Percentiles rank a stretch among this genome's conserved stretches.
Evolutionary conservation across 1,140 invertebrate genomes (phyloP).

Genomic region (Ips typographus): DNA sequence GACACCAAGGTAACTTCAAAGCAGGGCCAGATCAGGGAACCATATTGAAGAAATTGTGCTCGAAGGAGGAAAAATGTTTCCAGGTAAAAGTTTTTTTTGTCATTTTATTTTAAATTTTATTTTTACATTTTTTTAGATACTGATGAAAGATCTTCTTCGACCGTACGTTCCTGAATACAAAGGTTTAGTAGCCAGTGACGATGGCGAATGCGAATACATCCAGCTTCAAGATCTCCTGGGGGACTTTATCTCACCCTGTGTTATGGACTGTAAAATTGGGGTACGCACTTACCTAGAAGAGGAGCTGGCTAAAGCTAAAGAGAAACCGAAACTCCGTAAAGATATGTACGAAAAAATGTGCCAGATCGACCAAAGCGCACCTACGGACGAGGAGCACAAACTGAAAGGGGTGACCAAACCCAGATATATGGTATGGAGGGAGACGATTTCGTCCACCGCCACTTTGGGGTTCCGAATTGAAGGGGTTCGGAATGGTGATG

Average conservation of each 20-base stretch:
- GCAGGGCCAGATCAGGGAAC: slow-evolving; percentile 89
- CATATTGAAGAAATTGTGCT: slow-evolving; percentile 89
- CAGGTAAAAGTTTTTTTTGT: slow-evolving; percentile 52
- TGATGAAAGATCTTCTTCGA: slow-evolving; percentile 85
- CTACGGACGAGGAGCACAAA: slow-evolving; percentile 85
- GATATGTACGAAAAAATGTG: slow-evolving; percentile 99
- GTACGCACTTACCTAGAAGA: slow-evolving; percentile 93
- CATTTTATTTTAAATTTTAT: too few species aligned
- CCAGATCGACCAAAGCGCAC: slow-evolving; percentile 87
- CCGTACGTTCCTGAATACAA: slow-evolving; percentile 91
- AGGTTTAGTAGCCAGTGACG: slow-evolving; percentile 76
- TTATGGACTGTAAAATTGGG: slow-evolving; percentile 97
- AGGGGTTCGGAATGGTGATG: slow-evolving; percentile 87
- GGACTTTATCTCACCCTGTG: slow-evolving; percentile 86
- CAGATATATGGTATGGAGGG: slow-evolving; percentile 96
- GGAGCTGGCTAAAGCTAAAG: slow-evolving; percentile 90
- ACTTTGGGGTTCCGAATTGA: slow-evolving; percentile 95
- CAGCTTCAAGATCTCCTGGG: slow-evolving; percentile 91
- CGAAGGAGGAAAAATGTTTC: slow-evolving; percentile 86
- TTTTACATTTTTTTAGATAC: slow-evolving; percentile 53
- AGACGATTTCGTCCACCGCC: slow-evolving; percentile 94
- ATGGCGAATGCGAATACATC: slow-evolving; percentile 84
- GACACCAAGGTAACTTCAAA: slow-evolving; percentile 93
- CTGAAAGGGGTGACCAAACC: slow-evolving; percentile 92
- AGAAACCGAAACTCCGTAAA: slow-evolving; percentile 89